phyloP scores from a whole-genome alignment of 2,113 vertebrate genomes.

The Cynopterus brachyotis region DNA sequence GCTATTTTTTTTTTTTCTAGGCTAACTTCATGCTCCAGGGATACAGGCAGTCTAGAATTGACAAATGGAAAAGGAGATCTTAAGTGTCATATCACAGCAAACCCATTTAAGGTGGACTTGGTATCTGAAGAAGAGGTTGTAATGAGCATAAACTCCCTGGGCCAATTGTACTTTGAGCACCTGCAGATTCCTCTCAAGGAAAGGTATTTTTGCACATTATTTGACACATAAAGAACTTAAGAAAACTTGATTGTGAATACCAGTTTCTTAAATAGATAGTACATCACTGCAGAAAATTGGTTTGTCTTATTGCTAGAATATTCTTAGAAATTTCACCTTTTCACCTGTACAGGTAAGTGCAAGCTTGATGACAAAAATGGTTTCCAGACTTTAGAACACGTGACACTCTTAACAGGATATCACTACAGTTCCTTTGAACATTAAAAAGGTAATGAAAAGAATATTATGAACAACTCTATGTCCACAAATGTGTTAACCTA shows the following conservation, averaged over 20 bases:
- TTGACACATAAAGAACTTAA: constrained; percentile 1
- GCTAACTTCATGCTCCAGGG: constrained; percentile 82
- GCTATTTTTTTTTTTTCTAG: constrained; percentile 80
- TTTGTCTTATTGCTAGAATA: constrained; percentile 11
- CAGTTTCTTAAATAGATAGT: neutral
- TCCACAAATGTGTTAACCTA: neutral
- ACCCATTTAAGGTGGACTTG: constrained; percentile 90
- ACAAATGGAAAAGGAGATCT: constrained; percentile 82
- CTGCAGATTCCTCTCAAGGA: constrained; percentile 82
- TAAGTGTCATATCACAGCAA: constrained; percentile 82
- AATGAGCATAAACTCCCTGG: constrained; percentile 89
- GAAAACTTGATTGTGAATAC: constrained; percentile 9
- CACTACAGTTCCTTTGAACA: neutral
- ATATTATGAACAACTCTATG: neutral
- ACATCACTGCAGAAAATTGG: neutral
- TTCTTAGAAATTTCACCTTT: constrained; percentile 41
- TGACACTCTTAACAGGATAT: neutral
- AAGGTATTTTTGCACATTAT: constrained; percentile 65
- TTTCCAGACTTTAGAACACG: neutral
- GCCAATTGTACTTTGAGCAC: constrained; percentile 91
- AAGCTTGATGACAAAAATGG: constrained; percentile 17
- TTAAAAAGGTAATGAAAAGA: no score
- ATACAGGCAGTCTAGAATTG: constrained; percentile 81
- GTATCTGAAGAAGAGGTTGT: constrained; percentile 84
- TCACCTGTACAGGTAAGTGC: neutral